A percentile compares a stretch with the other conserved stretches of the same genome.
These are phyloP conservation scores for Aphidoletes aphidimyza DNA, from an alignment of 2,888 invertebrate genomes.

Conservation along the genomic window DNA sequence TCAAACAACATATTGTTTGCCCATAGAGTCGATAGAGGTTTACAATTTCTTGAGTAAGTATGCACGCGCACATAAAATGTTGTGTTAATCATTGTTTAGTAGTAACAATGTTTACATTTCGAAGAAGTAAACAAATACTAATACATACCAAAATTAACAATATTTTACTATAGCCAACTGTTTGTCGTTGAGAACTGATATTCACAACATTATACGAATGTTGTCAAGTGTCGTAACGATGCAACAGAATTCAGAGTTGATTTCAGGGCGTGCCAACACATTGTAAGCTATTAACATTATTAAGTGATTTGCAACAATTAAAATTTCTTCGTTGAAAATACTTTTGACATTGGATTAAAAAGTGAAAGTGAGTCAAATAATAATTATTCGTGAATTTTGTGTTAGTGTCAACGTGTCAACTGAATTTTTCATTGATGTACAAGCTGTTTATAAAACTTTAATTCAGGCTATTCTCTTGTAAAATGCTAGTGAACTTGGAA, in stretches of 20 bases:
- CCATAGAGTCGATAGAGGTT: not conserved
- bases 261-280: constrained; percentile 60
- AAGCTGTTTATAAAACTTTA: too few relatives aligned
- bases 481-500: too few relatives aligned
- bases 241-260: constrained; percentile 58
- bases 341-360: not conserved
- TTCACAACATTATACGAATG: not conserved
- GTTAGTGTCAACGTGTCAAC: too few relatives aligned
- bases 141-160: not conserved
- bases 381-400: too few relatives aligned
- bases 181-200: not conserved
- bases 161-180: not conserved
- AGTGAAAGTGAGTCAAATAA: not conserved
- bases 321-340: not conserved
- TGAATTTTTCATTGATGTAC: too few relatives aligned
- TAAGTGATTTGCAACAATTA: constrained; percentile 3
- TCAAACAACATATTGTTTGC: too few relatives aligned
- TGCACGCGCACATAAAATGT: not conserved
- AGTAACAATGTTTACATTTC: too few relatives aligned
- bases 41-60: not conserved
- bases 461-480: too few relatives aligned
- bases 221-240: constrained; percentile 14
- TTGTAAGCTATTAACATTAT: constrained; percentile 58
- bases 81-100: not conserved
- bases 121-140: not conserved